Percentiles rank a stretch among this genome's conserved stretches.
phyloP scores from a whole-genome alignment of 2,888 invertebrate species.

The Nudaria mundana region DNA sequence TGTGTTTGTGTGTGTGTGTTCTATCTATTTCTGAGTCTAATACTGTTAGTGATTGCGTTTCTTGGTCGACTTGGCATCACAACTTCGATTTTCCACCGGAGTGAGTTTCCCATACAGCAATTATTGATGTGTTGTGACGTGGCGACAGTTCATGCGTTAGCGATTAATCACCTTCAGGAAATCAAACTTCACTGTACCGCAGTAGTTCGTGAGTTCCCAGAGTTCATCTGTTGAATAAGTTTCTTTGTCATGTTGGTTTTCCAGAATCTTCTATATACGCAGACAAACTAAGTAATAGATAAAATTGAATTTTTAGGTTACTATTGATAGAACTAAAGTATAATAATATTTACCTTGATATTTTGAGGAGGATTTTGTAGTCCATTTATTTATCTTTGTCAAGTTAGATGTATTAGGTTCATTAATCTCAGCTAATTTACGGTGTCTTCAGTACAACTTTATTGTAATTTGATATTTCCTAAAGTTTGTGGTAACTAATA shows the following conservation, averaged over 20 bases:
- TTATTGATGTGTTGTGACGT: conserved; percentile 72
- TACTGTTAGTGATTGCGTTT: conserved; percentile 47
- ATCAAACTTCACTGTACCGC: conserved; percentile 47
- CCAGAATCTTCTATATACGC: too few species aligned
- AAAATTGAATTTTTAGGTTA: conserved; percentile 39
- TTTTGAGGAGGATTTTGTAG: too few species aligned
- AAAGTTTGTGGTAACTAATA: too few species aligned
- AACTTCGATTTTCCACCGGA: conserved; percentile 73
- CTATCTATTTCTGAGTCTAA: conserved; percentile 34
- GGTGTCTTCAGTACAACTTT: too few species aligned
- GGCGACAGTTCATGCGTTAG: conserved; percentile 61
- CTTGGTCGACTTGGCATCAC: conserved; percentile 57
- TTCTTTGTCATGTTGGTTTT: conserved; percentile 61
- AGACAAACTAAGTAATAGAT: conserved; percentile 34
- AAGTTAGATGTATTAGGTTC: too few species aligned
- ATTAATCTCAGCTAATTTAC: too few species aligned
- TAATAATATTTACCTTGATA: too few species aligned
- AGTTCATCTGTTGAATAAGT: conserved; percentile 56
- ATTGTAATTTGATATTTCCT: too few species aligned
- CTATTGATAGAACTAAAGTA: too few species aligned
- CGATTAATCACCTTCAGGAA: conserved; percentile 74
- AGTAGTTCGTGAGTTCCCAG: conserved; percentile 67
- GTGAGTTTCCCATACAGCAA: conserved; percentile 53
- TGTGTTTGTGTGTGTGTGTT: too few species aligned
- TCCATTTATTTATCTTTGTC: too few species aligned